Evolutionary conservation across 64 coral and sea anemone genomes (phyloP).

Genomic region (Stichodactyla mertensii): DNA sequence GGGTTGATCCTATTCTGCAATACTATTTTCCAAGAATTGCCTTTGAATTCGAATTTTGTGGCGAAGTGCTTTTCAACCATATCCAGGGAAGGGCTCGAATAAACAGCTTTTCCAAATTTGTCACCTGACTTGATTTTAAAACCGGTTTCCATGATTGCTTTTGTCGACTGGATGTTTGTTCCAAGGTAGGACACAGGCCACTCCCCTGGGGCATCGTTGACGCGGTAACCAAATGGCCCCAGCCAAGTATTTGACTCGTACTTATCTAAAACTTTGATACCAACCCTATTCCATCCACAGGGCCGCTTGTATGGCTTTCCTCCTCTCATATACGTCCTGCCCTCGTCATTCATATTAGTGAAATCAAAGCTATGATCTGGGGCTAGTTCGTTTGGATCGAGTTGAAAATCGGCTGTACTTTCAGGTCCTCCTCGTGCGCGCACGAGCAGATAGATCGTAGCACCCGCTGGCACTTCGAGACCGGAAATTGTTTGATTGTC

Average conservation of each 20-base stretch:
- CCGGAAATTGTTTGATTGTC: slow-evolving; percentile 24
- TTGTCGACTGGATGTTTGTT: slow-evolving; percentile 18
- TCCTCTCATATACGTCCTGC: slow-evolving; percentile 47
- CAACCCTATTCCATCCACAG: slow-evolving; percentile 63
- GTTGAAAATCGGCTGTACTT: background rate
- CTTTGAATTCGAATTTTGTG: slow-evolving; percentile 30
- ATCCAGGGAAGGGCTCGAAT: slow-evolving; percentile 52
- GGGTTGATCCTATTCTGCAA: slow-evolving; percentile 77
- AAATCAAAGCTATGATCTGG: slow-evolving; percentile 32
- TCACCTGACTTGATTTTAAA: background rate
- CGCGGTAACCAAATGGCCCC: background rate
- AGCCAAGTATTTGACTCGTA: slow-evolving; percentile 43
- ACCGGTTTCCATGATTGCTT: slow-evolving; percentile 23
- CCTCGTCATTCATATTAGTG: slow-evolving; percentile 40
- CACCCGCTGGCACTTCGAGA: slow-evolving; percentile 12
- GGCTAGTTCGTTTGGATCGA: slow-evolving; percentile 33
- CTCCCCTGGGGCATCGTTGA: slow-evolving; percentile 13
- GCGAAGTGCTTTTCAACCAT: slow-evolving; percentile 47
- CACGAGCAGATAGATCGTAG: slow-evolving; percentile 34
- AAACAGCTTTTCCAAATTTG: slow-evolving; percentile 42
- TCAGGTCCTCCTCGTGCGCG: background rate
- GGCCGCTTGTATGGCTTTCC: slow-evolving; percentile 45
- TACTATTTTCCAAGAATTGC: slow-evolving; percentile 51
- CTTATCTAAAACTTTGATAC: slow-evolving; percentile 42
- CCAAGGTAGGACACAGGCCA: slow-evolving; percentile 70